Evolutionary conservation across 2,888 invertebrate species (phyloP).

Genomic region (Sylvicola cinctus): DNA sequence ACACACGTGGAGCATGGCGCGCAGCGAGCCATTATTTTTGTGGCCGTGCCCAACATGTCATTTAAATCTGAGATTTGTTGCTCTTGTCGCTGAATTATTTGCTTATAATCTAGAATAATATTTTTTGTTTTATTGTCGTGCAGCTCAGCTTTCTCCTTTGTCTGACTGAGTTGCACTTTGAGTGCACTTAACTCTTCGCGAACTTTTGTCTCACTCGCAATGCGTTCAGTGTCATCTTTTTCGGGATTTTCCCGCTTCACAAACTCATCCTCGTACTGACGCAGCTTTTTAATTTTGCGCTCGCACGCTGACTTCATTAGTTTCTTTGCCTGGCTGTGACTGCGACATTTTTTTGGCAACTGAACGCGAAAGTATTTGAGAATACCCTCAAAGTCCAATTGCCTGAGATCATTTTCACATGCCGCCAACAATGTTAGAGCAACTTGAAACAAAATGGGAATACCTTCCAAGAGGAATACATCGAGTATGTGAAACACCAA

Average conservation of each 20-base stretch:
- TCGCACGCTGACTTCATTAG: conserved; percentile 80
- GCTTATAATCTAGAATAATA: conserved; percentile 82
- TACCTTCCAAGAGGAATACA: conserved; percentile 84
- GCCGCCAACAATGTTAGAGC: conserved; percentile 82
- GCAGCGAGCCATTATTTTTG: conserved; percentile 36
- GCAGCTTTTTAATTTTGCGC: conserved; percentile 80
- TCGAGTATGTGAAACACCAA: conserved; percentile 95
- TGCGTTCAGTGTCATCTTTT: conserved; percentile 40
- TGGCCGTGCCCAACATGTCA: conserved; percentile 34
- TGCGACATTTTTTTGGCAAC: conserved; percentile 88
- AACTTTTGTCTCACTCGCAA: conserved; percentile 15
- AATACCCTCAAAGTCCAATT: conserved; percentile 91
- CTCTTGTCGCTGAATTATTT: conserved; percentile 75
- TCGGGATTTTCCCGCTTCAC: conserved; percentile 47
- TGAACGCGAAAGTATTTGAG: conserved; percentile 96
- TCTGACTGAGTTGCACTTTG: conserved; percentile 55
- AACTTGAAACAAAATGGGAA: conserved; percentile 90
- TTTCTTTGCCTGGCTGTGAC: conserved; percentile 70
- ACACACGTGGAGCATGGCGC: conserved; percentile 25
- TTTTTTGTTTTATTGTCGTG: conserved; percentile 53
- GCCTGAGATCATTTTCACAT: conserved; percentile 75
- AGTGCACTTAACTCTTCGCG: conserved; percentile 27
- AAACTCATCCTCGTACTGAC: conserved; percentile 89
- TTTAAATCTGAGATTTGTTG: conserved; percentile 48
- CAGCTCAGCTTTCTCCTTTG: conserved; percentile 49